Evolutionary conservation across 2,113 vertebrate genomes (phyloP).

Genomic region (Oxygymnocypris stewartii): DNA sequence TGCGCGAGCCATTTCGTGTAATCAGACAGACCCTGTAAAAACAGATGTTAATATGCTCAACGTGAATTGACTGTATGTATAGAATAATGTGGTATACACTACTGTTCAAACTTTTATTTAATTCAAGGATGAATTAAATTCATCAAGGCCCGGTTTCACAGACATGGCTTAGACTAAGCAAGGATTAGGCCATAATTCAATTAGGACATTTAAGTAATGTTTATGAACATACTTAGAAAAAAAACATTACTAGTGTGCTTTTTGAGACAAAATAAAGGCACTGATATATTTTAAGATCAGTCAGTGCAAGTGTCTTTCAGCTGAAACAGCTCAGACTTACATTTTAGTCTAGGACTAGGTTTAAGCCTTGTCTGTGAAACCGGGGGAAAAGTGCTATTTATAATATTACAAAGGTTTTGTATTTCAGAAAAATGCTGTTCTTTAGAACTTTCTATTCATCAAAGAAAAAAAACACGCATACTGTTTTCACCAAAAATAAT

Average conservation of each 20-base stretch:
- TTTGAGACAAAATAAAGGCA: too few species aligned
- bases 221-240: too few species aligned
- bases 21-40: constrained; percentile 76
- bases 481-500: neutral
- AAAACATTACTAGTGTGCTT: too few species aligned
- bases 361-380: too few species aligned
- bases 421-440: neutral
- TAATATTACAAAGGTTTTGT: neutral
- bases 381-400: neutral
- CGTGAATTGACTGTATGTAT: neutral
- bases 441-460: neutral
- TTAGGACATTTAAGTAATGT: too few species aligned
- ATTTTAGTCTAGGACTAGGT: too few species aligned
- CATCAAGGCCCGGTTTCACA: neutral
- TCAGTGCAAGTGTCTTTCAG: too few species aligned
- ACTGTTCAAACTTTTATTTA: neutral
- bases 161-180: too few species aligned
- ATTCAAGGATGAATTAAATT: neutral
- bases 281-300: too few species aligned
- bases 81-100: neutral
- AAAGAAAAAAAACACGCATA: neutral
- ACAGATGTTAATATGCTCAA: neutral
- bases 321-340: too few species aligned
- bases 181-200: too few species aligned
- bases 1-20: constrained; percentile 82